Evolutionary conservation across 35 echinoderm and acorn worm genomes (phyloP), one percentile per base, ranked within the genome.

Genomic region (Strongylocentrotus purpuratus): DNA sequence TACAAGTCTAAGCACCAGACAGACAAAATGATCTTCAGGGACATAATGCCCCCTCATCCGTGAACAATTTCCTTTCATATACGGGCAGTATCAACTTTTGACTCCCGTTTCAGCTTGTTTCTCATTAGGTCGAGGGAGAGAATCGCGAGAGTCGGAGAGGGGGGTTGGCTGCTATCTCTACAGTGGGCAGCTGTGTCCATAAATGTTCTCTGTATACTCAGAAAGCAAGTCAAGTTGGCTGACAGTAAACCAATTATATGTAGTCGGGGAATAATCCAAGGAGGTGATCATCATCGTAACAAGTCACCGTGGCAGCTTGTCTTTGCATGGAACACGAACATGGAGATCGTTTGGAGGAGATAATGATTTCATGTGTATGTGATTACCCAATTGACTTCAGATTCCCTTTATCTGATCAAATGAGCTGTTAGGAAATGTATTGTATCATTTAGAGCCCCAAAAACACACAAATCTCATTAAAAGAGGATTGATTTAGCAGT

Each of bases 181-280:
- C 22, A 1, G 28, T 78, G 65, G 25, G 65, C 65, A 78, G 65
- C 65, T 78, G 65, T 78, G 65, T 78, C n/a, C 65, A 78, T 78
- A 78, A 78, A 78, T 78, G 65, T 78, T 2, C 65, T n/a, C n/a
- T 78, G 65, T 78, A 78, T 78, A 78, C 65, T 31, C 65, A n/a
- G 65, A 78, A 78, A 78, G 65, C 65, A 78, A 78, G 20, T 78
- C 65, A 78, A 78, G 65, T 78, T 78, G 20, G 65, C 65, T 78
- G 65, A 78, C 65, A 78, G 65, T 78, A 78, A 78, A 78, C 25
- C 65, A 78, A 78, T 78, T 78, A 78, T 78, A 78, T 78, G 65
- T 78, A 78, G 65, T 78, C 25, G 5, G 22, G 65, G 65, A 78
- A n/a, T 78, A 78, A 78, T 78, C 65, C 25, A 28, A 78, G 65